Evolutionary conservation across 2,888 invertebrate species (phyloP).

Genomic region (Andrena trimmerana): DNA sequence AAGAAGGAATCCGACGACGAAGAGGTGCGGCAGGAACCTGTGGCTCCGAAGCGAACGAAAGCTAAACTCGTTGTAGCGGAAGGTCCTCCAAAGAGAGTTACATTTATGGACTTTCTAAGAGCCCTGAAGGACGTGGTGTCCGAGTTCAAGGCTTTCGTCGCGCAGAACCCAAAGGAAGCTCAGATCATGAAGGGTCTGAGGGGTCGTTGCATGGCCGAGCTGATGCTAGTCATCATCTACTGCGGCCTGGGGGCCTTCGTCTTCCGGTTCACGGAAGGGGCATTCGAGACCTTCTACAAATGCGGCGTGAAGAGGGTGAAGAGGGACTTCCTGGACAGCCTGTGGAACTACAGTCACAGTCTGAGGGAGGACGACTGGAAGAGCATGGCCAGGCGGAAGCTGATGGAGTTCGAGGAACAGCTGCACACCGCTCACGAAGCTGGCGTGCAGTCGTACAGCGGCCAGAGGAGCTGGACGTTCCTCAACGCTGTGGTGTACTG

Average conservation of each 20-base stretch:
- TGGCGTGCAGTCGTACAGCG: constrained; percentile 93
- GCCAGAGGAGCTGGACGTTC: constrained; percentile 94
- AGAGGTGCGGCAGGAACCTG: constrained; percentile 73
- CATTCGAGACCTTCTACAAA: constrained; percentile 94
- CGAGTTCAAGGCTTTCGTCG: constrained; percentile 86
- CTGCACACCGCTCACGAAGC: constrained; percentile 93
- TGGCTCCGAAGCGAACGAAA: constrained; percentile 45
- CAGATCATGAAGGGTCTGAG: constrained; percentile 86
- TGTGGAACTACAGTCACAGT: constrained; percentile 93
- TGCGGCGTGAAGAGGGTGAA: constrained; percentile 95
- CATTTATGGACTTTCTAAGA: constrained; percentile 75
- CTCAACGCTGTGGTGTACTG: constrained; percentile 95
- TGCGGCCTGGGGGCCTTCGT: constrained; percentile 93
- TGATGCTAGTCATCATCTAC: constrained; percentile 90
- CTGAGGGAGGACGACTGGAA: constrained; percentile 96
- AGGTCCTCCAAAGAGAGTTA: constrained; percentile 70
- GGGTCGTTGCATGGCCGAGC: constrained; percentile 89
- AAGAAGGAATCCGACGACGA: constrained; percentile 77
- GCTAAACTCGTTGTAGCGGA: constrained; percentile 44
- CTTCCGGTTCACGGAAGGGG: constrained; percentile 93
- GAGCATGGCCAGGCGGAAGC: constrained; percentile 91
- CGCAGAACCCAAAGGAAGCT: constrained; percentile 87
- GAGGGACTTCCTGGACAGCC: constrained; percentile 92
- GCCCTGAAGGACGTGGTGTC: constrained; percentile 71
- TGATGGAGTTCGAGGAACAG: constrained; percentile 95